These are phyloP conservation scores for Oreochromis aureus DNA, from an alignment of 2,113 vertebrate species.

Conservation along the genomic window DNA sequence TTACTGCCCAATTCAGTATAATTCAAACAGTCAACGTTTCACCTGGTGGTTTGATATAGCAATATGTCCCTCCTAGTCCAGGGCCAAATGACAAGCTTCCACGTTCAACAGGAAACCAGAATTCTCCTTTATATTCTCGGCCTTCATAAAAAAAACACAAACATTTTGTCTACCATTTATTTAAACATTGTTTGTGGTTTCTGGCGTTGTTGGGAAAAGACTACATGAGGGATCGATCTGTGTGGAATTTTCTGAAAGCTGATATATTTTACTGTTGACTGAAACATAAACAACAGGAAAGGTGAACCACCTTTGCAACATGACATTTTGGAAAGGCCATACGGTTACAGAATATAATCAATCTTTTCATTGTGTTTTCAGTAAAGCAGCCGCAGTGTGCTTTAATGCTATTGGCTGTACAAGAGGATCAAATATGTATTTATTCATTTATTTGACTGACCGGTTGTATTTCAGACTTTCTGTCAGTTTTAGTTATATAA, in stretches of 20 bases:
- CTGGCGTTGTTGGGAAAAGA: not conserved
- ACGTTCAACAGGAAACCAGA: not conserved
- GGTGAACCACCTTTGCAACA: conserved; percentile 1
- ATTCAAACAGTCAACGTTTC: not conserved
- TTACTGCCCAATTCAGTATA: not conserved
- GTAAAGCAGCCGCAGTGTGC: not conserved
- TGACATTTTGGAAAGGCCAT: conserved; percentile 41
- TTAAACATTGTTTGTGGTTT: not conserved
- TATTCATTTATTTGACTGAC: not conserved
- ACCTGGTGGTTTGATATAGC: not conserved
- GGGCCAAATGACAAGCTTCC: not conserved
- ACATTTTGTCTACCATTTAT: not conserved
- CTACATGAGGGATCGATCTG: not conserved
- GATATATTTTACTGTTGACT: not conserved
- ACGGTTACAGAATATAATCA: conserved; percentile 1
- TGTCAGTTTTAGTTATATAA: not conserved
- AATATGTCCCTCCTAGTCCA: not conserved
- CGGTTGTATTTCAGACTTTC: not conserved
- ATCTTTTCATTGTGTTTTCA: conserved; percentile 11
- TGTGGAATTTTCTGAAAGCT: not conserved
- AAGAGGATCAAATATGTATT: not conserved
- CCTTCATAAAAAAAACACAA: not conserved
- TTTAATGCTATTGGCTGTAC: not conserved
- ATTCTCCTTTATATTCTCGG: not conserved
- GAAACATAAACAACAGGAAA: not conserved